Conservation (phyloP, 2,113 vertebrate genomes). For the Caloenas nicobarica region DNA sequence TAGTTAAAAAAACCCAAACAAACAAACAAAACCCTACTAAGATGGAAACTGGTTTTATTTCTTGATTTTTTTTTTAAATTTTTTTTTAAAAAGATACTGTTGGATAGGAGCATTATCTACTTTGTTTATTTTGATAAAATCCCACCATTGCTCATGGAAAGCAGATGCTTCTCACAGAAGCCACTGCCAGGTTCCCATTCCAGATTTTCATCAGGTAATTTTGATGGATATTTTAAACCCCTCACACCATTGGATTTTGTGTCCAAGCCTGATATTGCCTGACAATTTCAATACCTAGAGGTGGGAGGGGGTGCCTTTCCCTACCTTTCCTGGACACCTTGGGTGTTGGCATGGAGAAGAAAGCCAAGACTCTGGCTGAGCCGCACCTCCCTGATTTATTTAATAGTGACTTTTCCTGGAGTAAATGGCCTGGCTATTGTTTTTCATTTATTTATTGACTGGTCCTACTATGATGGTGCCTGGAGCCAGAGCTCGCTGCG, state of each 20-base stretch:
- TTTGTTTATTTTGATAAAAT: conserved; percentile 29
- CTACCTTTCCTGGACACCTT: not conserved
- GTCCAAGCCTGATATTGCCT: not conserved
- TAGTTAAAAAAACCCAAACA: not conserved
- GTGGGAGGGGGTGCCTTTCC: not conserved
- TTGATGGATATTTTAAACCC: not conserved
- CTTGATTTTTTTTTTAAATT: not conserved
- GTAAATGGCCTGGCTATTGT: not conserved
- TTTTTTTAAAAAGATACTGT: not conserved
- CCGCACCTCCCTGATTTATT: not conserved
- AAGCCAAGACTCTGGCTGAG: not conserved
- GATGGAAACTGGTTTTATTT: not conserved
- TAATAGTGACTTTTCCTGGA: not conserved
- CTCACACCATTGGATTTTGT: not conserved
- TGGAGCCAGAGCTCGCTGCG: not conserved
- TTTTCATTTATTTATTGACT: not conserved
- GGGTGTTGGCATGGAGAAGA: not conserved
- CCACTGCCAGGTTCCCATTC: not conserved
- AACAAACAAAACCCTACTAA: not conserved
- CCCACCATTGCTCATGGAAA: not conserved
- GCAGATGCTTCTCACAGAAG: not conserved
- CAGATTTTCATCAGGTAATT: conserved; percentile 11
- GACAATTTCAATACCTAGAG: not conserved
- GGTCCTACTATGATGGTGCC: fast-evolving
- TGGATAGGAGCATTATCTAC: not conserved